These are phyloP conservation scores for Craniophora ligustri DNA, from an alignment of 2,888 invertebrate genomes.

Conservation along the genomic window DNA sequence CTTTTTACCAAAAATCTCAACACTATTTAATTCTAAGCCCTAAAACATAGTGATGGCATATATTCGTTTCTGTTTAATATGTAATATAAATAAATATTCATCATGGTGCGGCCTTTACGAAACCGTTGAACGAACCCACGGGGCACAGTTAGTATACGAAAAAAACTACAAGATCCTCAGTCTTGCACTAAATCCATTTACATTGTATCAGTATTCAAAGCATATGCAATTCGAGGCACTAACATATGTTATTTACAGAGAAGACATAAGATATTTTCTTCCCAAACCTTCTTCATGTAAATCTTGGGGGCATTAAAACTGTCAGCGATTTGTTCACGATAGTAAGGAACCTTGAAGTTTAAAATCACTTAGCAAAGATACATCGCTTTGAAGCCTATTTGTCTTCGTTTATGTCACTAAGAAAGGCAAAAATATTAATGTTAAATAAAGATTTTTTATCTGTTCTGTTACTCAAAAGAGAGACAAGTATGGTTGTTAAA, in stretches of 20 bases:
- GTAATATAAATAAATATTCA: too few species aligned
- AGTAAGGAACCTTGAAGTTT: constrained; percentile 7
- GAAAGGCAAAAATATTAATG: constrained; percentile 3
- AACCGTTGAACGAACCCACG: too few species aligned
- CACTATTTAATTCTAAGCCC: too few species aligned
- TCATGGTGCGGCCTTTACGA: too few species aligned
- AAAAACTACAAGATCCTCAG: not conserved
- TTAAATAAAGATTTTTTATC: not conserved
- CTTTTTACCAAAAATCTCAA: too few species aligned
- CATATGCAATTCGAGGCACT: constrained; percentile 29
- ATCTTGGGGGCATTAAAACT: constrained; percentile 41
- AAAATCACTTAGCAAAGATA: constrained; percentile 36
- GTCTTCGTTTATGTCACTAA: constrained; percentile 17
- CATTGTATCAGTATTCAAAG: constrained; percentile 41
- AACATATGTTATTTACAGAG: constrained; percentile 40
- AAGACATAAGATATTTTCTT: constrained; percentile 30
- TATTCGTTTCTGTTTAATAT: too few species aligned
- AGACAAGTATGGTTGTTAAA: too few species aligned
- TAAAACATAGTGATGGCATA: too few species aligned
- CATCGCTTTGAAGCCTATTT: constrained; percentile 18
- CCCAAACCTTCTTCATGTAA: constrained; percentile 26
- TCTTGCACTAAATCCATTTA: not conserved
- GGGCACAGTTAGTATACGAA: not conserved
- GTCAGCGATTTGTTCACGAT: constrained; percentile 32
- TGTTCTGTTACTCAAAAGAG: too few species aligned